Conservation (phyloP, 1,140 invertebrate genomes). For the Caenorhabditis elegans region DNA sequence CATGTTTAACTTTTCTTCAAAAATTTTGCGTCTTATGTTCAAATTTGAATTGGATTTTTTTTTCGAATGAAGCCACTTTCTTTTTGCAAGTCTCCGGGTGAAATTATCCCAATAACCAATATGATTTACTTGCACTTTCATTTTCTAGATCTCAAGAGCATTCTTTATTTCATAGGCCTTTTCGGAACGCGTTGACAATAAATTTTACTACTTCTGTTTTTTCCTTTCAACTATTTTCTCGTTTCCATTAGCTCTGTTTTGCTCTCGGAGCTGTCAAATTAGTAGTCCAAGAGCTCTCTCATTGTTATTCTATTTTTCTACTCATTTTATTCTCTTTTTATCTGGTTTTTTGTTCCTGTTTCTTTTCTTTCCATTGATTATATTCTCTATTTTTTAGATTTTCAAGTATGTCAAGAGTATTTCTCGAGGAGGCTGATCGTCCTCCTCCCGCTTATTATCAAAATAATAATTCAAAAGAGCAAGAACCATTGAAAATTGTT, state of each 20-base stretch:
- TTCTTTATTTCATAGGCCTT: no score
- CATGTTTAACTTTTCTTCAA: no score
- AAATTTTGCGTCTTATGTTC: no score
- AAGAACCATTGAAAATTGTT: conserved; percentile 13
- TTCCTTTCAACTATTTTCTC: not conserved
- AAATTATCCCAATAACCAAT: no score
- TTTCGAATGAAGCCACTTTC: no score
- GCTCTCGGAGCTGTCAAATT: not conserved
- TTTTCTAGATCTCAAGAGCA: no score
- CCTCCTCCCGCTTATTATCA: conserved; percentile 13
- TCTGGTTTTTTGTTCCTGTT: not conserved
- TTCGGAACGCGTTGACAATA: no score
- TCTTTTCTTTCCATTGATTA: not conserved
- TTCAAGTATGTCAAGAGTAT: conserved; percentile 27
- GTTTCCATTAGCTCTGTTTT: not conserved
- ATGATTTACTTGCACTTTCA: no score
- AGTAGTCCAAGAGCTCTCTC: conserved; percentile 6
- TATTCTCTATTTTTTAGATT: no score
- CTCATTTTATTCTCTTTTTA: not conserved
- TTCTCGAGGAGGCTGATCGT: conserved; percentile 14
- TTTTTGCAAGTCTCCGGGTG: no score
- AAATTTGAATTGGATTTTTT: no score
- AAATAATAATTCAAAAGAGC: not conserved
- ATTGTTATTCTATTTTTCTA: not conserved
- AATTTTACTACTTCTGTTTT: no score